Evolutionary conservation across 1,140 invertebrate genomes (phyloP), one percentile per base, ranked within the genome.

Genomic region (Trachelipus rathkii): DNA sequence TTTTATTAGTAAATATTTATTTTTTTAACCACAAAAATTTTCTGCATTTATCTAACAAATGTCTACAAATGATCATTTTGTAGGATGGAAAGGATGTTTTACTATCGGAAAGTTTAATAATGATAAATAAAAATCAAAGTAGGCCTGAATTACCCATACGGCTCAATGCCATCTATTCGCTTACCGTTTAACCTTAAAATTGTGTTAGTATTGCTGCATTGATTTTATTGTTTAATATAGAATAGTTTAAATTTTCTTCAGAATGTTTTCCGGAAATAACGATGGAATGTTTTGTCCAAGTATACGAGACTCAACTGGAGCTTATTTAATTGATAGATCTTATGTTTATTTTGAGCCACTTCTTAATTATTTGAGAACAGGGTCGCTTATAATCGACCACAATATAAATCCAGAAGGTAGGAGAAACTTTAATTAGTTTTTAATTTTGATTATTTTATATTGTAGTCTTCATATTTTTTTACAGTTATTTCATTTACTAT

Each of bases 271-370:
- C 70, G 89, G 91, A 82, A 88, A 88, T 72, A 87, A 89, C 79
- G 86, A 88, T 79, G 87, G 88, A 24, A 44, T 71, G 81, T 89
- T 93, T 85, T 88, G 88, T 74, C 93, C 93, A 0, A 93, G 93
- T 84, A 89, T 89, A 81, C 88, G 87, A 75, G 93, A 95, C 84
- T 84, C 87, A 24, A 89, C 87, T 82, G 93, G 95, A 21, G 96
- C 96, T 0, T 99, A 92, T 85, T 86, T 99, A 72, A 97, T 99
- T 71, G 97, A 99, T 84, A 88, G 97, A 77, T 96, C 95, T 85
- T 93, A 96, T 0, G 90, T 90, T n/a, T 99, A 99, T 85, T 99
- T 99, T 88, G 94, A 95, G 82, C 95, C 96, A n/a, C 91, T 99
- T 60, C 87, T 99, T 50, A 98, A 99, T 87, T 99, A 97, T 86